Conservation (phyloP, 2,113 vertebrate species). For the Nerophis lumbriciformis region DNA sequence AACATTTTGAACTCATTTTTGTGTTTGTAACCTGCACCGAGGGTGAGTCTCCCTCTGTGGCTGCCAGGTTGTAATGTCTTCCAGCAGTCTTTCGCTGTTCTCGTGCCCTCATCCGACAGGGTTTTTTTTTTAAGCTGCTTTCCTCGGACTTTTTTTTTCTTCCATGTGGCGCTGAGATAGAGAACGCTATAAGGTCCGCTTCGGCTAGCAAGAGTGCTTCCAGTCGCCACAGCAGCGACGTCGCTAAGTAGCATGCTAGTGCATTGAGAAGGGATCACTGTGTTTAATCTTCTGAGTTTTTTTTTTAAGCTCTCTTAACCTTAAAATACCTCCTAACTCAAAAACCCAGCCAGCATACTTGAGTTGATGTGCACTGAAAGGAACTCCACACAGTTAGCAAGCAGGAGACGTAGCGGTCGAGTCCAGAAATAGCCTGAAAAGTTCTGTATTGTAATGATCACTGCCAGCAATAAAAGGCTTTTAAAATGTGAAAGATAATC, state of each 20-base stretch:
- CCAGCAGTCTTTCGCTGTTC: slow-evolving; percentile 45
- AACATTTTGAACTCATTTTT: slow-evolving; percentile 30
- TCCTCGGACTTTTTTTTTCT: slow-evolving; percentile 2
- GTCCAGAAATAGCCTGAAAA: too few species aligned
- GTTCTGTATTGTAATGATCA: background rate
- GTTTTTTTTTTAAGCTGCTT: slow-evolving; percentile 5
- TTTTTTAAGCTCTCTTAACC: slow-evolving; percentile 35
- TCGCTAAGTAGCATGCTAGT: slow-evolving; percentile 17
- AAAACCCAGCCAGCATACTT: slow-evolving; percentile 42
- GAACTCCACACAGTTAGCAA: background rate
- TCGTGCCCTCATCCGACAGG: slow-evolving; percentile 12
- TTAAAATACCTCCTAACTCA: slow-evolving; percentile 44
- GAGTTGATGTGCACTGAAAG: slow-evolving; percentile 21
- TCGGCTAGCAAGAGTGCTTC: slow-evolving; percentile 44
- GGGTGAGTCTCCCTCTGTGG: slow-evolving; percentile 1
- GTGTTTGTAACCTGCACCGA: slow-evolving; percentile 43
- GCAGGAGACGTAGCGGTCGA: background rate
- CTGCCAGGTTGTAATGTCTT: slow-evolving; percentile 61
- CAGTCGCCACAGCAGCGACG: slow-evolving; percentile 15
- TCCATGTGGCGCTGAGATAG: background rate
- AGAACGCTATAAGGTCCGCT: too few species aligned
- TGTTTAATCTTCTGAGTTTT: slow-evolving; percentile 42
- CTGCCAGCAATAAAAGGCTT: background rate
- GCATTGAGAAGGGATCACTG: slow-evolving; percentile 41
- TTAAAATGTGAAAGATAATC: background rate